Base-by-base conservation (phyloP, 2,113 vertebrate genomes). In the Raja brachyura region DNA sequence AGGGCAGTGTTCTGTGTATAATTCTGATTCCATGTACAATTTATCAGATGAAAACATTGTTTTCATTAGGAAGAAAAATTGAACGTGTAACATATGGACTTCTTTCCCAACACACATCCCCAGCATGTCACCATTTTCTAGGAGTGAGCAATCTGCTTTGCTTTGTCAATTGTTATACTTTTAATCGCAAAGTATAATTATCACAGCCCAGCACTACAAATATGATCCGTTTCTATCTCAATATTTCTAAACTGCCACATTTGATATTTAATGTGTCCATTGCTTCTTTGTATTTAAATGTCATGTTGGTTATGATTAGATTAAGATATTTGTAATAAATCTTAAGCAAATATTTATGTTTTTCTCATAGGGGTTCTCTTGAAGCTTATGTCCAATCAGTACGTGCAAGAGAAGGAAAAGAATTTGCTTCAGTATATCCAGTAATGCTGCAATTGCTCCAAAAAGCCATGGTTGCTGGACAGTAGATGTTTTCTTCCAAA, bases 351-450 rank as follows among this genome's bases (percentile, higher is more conserved):
- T 59, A 13, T 9, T 85, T 88, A 48, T 48, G 11, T 86, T 77
- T 83, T 0, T 73, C 39, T 83, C 94, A 22, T 88, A 99, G 98
- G 39, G 98, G 97, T 0, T 97, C 98, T 7, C 94, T 99, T 95
- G 99, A 99, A 96, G 98, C 98, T 66, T 99, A 99, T 0, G 98
- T 99, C 73, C 99, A 99, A 83, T 97, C 97, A 0, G 98, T 99
- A n/a, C 96, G 96, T 95, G 96, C 97, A 0, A 96, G 98, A 94
- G 98, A 98, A 94, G 98, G 97, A 66, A 99, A 97, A 95, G 98
- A 99, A 95, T 99, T 99, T 93, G 97, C 98, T 7, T 97, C 98
- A 0, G 97, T 99, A 93, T 99, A 99, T 94, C 99, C 99, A 93
- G 96, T 99, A 93, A 99, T 99, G 99, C 94, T 99, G 90, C 98